Evolutionary conservation across 2,113 vertebrate species (phyloP).

Genomic region (Oryctolagus cuniculus): mOryCun1.1 NC_091432.1:218261001-218261500

Average conservation of each 20-base stretch:
- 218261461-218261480: conserved; percentile 74
- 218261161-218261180: neutral
- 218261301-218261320: neutral
- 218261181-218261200: neutral
- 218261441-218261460: conserved; percentile 13
- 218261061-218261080: neutral
- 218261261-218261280: no score
- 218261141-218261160: neutral
- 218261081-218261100: neutral
- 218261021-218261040: neutral
- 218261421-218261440: neutral
- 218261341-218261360: neutral
- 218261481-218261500: conserved; percentile 35
- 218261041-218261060: neutral
- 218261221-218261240: neutral
- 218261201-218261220: neutral
- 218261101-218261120: neutral
- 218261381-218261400: neutral
- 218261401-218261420: neutral
- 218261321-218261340: neutral
- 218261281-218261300: neutral
- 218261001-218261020: neutral
- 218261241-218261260: neutral
- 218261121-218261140: conserved; percentile 5
- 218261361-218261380: neutral